These are phyloP conservation scores for Nezara viridula DNA, from an alignment of 2,888 invertebrate species.

Conservation along the genomic window DNA sequence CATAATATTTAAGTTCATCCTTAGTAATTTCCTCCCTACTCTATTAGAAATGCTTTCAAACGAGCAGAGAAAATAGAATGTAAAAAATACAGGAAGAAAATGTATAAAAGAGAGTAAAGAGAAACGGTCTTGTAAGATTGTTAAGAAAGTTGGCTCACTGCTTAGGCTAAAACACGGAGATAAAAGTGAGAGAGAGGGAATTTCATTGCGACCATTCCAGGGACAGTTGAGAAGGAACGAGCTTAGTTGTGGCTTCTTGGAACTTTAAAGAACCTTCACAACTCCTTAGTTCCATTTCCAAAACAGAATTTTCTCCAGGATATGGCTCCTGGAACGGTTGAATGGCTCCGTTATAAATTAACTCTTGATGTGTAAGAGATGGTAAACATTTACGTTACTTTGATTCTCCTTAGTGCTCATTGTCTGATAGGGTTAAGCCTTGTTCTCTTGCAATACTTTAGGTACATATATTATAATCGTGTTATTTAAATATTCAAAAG, in stretches of 20 bases:
- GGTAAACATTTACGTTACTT: neutral
- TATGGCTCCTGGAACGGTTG: neutral
- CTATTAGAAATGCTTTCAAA: neutral
- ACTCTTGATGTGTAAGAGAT: neutral
- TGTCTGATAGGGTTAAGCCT: neutral
- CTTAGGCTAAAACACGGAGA: slow-evolving; percentile 19
- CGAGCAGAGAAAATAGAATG: neutral
- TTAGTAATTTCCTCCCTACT: neutral
- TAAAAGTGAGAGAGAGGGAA: neutral
- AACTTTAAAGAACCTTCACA: neutral
- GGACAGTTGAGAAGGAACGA: slow-evolving; percentile 26
- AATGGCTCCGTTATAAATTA: slow-evolving; percentile 15
- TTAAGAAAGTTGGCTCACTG: neutral
- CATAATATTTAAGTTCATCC: neutral
- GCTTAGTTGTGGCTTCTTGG: neutral
- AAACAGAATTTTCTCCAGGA: neutral
- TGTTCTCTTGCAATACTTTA: too few relatives aligned
- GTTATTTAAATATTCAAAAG: too few relatives aligned
- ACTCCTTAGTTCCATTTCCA: neutral
- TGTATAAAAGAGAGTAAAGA: neutral
- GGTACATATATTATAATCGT: too few relatives aligned
- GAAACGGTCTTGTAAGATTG: neutral
- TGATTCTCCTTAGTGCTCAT: neutral
- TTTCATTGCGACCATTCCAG: slow-evolving; percentile 6
- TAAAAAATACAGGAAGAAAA: neutral